Base-by-base conservation (phyloP, 2,888 invertebrate genomes). In the Lasioglossum leucozonium region DNA sequence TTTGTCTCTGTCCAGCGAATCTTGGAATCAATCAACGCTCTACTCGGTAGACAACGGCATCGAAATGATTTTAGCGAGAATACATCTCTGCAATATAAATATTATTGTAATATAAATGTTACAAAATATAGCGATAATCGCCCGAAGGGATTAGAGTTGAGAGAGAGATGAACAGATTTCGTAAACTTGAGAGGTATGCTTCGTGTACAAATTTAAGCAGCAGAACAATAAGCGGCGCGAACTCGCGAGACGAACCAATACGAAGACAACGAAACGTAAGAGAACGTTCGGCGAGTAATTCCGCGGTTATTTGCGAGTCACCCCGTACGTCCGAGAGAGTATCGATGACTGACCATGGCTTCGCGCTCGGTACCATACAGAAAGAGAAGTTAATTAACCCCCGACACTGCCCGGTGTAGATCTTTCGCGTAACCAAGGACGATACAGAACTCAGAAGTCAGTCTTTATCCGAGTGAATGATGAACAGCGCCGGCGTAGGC, bases 321-420 rank as follows among this genome's bases (percentile, higher is more conserved):
- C 67, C 34, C 65, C 34, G 8, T 34, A 26, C 4, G 42, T 82
- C 37, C 26, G 58, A 58, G 73, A 37, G 34, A n/a, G 34, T 65
- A 37, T 42, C 40, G 65, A 58, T 82, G 65, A 81, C 81, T 76
- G 75, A 30, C 58, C 37, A 42, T 73, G 81, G 73, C 42, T 47
- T 55, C 47, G 18, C 42, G n/a, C 71, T 26, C 26, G 26, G 72
- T 42, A 73, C 37, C 22, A 34, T 40, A 72, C 22, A 58, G 79
- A 82, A 72, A 67, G 86, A 40, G 62, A 4, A 72, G 82, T 82
- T 82, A 86, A 87, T 86, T 86, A 81, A 77, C 73, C 75, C 40
- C 34, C 71, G 73, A 85, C 73, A 71, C 77, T 55, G 71, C 51
- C 62, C 44, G 62, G 47, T 34, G 51, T 74, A 77, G 69, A 82